phyloP scores from a whole-genome alignment of 1,140 invertebrate genomes.

The Cyrtorhinus lividipennis region DNA sequence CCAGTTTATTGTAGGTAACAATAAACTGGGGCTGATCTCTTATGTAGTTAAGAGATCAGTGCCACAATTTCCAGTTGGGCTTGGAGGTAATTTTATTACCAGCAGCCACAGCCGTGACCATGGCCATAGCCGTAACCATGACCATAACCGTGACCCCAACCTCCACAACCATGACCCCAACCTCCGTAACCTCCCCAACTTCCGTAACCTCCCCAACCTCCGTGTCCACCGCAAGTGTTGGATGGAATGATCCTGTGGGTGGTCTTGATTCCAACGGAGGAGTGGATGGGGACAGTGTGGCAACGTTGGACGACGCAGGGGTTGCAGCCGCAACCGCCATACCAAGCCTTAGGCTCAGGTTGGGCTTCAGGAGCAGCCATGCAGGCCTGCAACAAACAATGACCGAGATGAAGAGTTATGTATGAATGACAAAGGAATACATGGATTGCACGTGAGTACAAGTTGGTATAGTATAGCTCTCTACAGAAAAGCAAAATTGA shows the following conservation, averaged over 20 bases:
- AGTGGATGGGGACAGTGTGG: background rate
- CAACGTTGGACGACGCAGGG: background rate
- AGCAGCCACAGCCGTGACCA: background rate
- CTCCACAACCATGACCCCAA: background rate
- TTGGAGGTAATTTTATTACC: too few species aligned
- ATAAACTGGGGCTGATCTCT: too few species aligned
- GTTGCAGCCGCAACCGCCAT: background rate
- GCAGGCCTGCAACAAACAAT: background rate
- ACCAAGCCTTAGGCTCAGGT: background rate
- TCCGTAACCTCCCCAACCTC: background rate
- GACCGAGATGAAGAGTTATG: too few species aligned
- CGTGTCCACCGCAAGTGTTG: background rate
- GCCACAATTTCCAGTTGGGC: too few species aligned
- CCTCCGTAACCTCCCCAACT: background rate
- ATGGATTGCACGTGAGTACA: too few species aligned
- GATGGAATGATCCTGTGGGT: background rate
- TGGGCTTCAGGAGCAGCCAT: background rate
- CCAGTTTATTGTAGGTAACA: too few species aligned
- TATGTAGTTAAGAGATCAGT: too few species aligned
- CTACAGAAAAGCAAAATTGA: too few species aligned
- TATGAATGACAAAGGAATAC: too few species aligned
- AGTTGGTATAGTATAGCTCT: too few species aligned
- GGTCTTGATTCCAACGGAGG: background rate
- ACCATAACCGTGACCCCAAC: background rate
- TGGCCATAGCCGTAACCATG: background rate